Base-by-base conservation (phyloP, 2,113 vertebrate species). In the Albula glossodonta region DNA sequence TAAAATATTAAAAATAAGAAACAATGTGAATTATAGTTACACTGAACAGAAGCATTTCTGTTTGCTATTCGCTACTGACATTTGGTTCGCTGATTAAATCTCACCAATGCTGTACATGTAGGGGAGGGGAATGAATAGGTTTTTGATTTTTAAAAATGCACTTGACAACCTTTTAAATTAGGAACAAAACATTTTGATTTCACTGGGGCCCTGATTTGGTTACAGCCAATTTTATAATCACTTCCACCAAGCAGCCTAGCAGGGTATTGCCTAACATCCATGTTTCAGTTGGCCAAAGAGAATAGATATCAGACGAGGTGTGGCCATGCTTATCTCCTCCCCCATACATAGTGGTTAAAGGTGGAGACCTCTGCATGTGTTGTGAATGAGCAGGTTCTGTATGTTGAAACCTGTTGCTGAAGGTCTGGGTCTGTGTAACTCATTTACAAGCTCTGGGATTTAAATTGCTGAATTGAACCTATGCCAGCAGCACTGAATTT, bases 371-470 rank as follows among this genome's bases (percentile, higher is more conserved):
- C 11, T 53, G 82, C 74, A 79, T 87, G 84, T 81, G 87, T 83
- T 80, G 74, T 91, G 87, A 93, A 92, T 92, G 90, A 90, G 92
- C 93, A 89, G 92, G 92, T 91, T 88, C 88, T 90, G 89, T 87
- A 90, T 84, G 92, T 91, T 89, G 85, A 91, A 92, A 88, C 81
- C 79, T 31, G 87, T 86, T 91, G 93, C 93, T 94, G 85, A 93
- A 91, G 93, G 85, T 92, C 91, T 66, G 74, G 74, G 79, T 83
- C 82, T 51, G 93, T 52, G 93, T 95, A 89, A 93, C 88, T 94
- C 83, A 94, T 95, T 95, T 85, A 94, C 92, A 63, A 10, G 63
- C 53, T 84, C 78, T 83, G 63, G 51, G 78, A 50, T 57, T 87
- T 80, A 52, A 50, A 74, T 74, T 74, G 11, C 22, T n/a, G 15